These are phyloP conservation scores for Molothrus ater DNA, from an alignment of 2,797 vertebrate genomes.

Conservation along the genomic window DNA sequence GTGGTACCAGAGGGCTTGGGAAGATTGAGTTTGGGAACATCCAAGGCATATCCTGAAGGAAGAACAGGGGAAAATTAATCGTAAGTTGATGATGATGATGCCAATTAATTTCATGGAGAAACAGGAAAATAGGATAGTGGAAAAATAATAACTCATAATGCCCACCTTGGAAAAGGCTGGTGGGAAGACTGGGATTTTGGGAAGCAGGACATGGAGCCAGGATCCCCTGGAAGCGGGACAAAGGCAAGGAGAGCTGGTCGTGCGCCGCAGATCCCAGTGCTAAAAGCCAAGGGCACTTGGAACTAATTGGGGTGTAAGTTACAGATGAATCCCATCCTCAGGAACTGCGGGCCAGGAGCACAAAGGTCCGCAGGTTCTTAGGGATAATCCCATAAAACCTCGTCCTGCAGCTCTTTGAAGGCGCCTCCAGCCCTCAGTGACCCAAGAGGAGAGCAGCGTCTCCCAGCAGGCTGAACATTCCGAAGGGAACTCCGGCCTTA, in stretches of 20 bases:
- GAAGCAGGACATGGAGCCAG: neutral
- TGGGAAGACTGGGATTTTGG: neutral
- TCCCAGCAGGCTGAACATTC: constrained; percentile 59
- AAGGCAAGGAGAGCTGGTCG: rapidly evolving
- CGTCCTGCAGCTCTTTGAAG: constrained; percentile 14
- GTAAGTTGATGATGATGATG: too few relatives aligned
- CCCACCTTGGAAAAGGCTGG: neutral
- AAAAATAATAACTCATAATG: neutral
- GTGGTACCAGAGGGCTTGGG: neutral
- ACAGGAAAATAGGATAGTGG: rapidly evolving
- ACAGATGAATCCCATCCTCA: neutral
- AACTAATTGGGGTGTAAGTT: neutral
- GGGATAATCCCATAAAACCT: constrained; percentile 30
- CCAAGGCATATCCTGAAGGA: neutral
- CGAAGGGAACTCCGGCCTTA: neutral
- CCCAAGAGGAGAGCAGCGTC: neutral
- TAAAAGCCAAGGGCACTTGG: neutral
- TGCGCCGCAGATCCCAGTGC: rapidly evolving
- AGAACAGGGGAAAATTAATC: neutral
- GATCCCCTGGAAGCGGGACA: rapidly evolving
- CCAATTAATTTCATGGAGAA: neutral
- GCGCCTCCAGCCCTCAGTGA: neutral
- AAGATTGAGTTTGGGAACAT: neutral
- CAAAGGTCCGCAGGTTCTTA: constrained; percentile 53
- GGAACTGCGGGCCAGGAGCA: rapidly evolving